Evolutionary conservation across 2,113 vertebrate genomes (phyloP).

Genomic region (Dicerorhinus sumatrensis): DNA sequence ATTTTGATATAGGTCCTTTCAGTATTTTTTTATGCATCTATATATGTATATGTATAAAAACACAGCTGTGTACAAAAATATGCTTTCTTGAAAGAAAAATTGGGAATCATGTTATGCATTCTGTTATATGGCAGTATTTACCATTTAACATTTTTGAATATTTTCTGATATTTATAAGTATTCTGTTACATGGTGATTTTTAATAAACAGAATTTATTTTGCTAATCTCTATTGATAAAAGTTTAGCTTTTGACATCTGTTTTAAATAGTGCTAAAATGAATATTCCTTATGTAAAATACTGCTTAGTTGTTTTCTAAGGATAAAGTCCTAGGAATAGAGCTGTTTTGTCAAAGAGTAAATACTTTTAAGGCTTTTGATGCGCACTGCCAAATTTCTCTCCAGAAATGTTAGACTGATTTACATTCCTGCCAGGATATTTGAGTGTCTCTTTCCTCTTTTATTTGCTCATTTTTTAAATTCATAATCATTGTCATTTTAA

Average conservation of each 20-base stretch:
- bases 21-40: neutral
- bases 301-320: constrained; percentile 24
- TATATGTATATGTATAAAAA: neutral
- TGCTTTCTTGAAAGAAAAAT: constrained; percentile 3
- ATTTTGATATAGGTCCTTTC: neutral
- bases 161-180: neutral
- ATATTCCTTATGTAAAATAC: neutral
- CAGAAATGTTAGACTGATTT: constrained; percentile 7
- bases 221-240: neutral
- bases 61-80: neutral
- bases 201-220: constrained; percentile 5
- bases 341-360: neutral
- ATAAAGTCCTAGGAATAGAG: neutral
- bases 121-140: neutral
- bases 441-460: constrained; percentile 12
- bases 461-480: neutral
- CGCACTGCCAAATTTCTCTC: neutral
- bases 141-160: neutral
- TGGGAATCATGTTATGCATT: neutral
- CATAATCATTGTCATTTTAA: constrained; percentile 7
- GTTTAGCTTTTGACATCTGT: neutral
- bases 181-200: neutral
- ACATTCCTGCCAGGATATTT: neutral
- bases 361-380: constrained; percentile 30
- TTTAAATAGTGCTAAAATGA: neutral